phyloP scores from a whole-genome alignment of 2,113 vertebrate species.

The Felis chaus region DNA sequence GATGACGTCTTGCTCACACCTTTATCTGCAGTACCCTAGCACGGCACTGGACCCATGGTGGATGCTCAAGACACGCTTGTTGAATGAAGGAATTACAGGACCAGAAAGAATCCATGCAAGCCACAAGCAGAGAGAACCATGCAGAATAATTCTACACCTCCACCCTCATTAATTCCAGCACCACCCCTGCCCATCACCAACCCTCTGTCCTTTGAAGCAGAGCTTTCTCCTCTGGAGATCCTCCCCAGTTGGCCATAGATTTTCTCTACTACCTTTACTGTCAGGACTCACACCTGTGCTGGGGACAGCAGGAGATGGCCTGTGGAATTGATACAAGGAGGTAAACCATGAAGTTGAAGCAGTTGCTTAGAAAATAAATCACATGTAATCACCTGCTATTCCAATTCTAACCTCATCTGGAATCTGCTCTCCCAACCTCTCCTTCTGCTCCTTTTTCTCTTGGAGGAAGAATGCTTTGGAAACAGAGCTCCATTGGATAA shows the following conservation, averaged over 20 bases:
- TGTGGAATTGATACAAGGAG: slow-evolving; percentile 49
- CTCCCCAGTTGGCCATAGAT: neutral
- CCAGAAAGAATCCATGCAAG: neutral
- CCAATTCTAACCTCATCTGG: slow-evolving; percentile 39
- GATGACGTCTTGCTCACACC: neutral
- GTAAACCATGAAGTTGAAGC: neutral
- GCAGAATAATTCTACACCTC: neutral
- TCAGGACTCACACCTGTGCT: neutral
- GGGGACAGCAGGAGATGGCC: neutral
- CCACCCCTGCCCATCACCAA: neutral
- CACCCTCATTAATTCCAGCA: neutral
- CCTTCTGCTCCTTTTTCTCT: slow-evolving; percentile 42
- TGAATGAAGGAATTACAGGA: neutral
- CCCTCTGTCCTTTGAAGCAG: neutral
- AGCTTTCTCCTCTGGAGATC: slow-evolving; percentile 30
- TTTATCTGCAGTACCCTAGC: neutral
- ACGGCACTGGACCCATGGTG: neutral
- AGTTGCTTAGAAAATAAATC: slow-evolving; percentile 69
- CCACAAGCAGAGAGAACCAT: neutral
- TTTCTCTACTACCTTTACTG: neutral
- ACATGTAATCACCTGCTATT: slow-evolving; percentile 67
- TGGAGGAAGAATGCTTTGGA: slow-evolving; percentile 25
- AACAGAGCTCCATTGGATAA: neutral
- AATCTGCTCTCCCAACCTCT: neutral
- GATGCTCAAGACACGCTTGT: neutral